These are phyloP conservation scores for Cremastinae sp. DNA, from an alignment of 2,888 invertebrate species.

Conservation along the genomic window DNA sequence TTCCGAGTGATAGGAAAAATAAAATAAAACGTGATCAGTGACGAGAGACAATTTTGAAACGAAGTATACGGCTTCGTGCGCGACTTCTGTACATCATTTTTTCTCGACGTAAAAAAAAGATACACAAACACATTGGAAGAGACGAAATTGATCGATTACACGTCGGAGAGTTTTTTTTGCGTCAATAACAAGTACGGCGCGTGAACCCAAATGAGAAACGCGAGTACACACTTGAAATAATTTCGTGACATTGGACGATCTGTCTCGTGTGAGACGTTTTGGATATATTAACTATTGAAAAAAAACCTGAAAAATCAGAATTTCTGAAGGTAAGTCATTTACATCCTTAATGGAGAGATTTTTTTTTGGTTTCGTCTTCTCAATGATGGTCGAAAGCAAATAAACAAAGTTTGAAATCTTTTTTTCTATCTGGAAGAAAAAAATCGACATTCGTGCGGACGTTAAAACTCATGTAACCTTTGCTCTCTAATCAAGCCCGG, in stretches of 20 bases:
- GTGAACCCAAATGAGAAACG: not conserved
- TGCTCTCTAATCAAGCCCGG: too few relatives aligned
- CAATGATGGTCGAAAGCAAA: too few relatives aligned
- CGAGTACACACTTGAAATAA: conserved; percentile 23
- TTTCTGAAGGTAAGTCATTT: conserved; percentile 38
- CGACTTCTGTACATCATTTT: not conserved
- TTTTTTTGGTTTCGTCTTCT: conserved; percentile 2
- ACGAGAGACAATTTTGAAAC: too few relatives aligned
- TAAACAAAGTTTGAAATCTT: too few relatives aligned
- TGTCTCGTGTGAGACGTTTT: not conserved
- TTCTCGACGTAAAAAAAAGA: not conserved
- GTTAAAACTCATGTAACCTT: too few relatives aligned
- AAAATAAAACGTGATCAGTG: too few relatives aligned
- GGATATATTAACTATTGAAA: conserved; percentile 1
- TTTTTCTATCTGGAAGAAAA: too few relatives aligned
- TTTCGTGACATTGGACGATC: conserved; percentile 15
- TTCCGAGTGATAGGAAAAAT: too few relatives aligned
- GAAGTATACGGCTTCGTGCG: not conserved
- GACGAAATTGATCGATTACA: not conserved
- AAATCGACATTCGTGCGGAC: too few relatives aligned
- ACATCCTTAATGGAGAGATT: not conserved
- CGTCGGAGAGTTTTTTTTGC: not conserved
- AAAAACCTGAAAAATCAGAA: not conserved
- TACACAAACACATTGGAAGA: not conserved
- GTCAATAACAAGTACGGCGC: not conserved